Base-by-base conservation (phyloP, 2,113 vertebrate genomes). In the Cavia porcellus region DNA sequence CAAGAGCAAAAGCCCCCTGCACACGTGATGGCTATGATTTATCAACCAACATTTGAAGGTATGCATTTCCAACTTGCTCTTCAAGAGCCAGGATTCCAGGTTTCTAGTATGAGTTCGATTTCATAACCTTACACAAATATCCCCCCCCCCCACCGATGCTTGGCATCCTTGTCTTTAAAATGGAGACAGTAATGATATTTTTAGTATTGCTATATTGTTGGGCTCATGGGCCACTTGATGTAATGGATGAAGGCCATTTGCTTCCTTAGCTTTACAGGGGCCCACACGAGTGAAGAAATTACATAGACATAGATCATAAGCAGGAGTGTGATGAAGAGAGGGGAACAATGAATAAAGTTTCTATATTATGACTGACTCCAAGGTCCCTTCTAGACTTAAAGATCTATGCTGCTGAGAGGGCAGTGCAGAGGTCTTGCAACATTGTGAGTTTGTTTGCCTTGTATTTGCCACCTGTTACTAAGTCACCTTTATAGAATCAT, bases 91-190 rank as follows among this genome's bases (percentile, higher is more conserved):
- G 45, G 77, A 66, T 70, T 77, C 59, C 61, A 62, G 59, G 19
- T 30, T 95, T 93, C 61, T 64, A 45, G 35, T 59, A 7, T 84
- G 7, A 17, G 13, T 86, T 72, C 82, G 19, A 84, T 61, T 38
- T n/a, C 20, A 47, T 77, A 64, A 35, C 50, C 42, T 85, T 52
- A 50, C 66, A 47, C 66, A 64, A 38, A 20, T 64, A 19, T 94
- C 82, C 77, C 22, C 68, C 14, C 30, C 3, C 11, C 50, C 50
- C 47, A 50, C 17, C 7, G 3, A 45, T 32, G 19, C 14, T 93
- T 84, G 74, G 8, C 20, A 57, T 92, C 14, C 9, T 92, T 15
- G 14, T 95, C n/a, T 92, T 75, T 81, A 72, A 92, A 95, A 80
- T 62, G 62, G 61, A 90, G 45, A 72, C 42, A 62, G 68, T 22